These are phyloP conservation scores for Platorchestia sp. DNA, from an alignment of 1,140 invertebrate species.

Conservation along the genomic window DNA sequence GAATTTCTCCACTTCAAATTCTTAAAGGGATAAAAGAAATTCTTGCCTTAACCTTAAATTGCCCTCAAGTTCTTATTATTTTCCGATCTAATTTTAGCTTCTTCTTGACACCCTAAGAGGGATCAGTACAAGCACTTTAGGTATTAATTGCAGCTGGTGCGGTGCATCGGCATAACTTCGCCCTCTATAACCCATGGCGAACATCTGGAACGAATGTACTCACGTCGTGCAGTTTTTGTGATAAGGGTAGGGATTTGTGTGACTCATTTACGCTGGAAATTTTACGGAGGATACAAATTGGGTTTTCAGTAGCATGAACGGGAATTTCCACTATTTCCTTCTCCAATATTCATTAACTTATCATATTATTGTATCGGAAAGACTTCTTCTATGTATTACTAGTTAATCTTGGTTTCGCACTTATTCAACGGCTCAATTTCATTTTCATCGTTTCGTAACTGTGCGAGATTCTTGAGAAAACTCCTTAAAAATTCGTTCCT, in stretches of 20 bases:
- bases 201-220: not conserved
- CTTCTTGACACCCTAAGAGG: not conserved
- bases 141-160: not conserved
- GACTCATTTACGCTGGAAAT: not conserved
- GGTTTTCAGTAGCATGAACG: too few species aligned
- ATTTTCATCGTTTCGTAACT: not conserved
- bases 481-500: not conserved
- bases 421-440: not conserved
- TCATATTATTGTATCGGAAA: too few species aligned
- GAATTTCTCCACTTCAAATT: not conserved
- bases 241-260: not conserved
- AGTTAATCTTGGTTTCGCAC: not conserved
- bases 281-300: not conserved
- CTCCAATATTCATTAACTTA: too few species aligned
- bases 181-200: not conserved
- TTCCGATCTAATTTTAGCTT: not conserved
- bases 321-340: too few species aligned
- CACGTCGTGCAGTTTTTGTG: not conserved
- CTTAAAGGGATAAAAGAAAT: not conserved
- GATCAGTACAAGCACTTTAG: not conserved
- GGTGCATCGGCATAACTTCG: not conserved
- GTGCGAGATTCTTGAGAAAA: not conserved
- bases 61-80: not conserved
- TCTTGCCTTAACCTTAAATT: not conserved
- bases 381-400: not conserved